Percentiles rank a stretch among this genome's conserved stretches.
phyloP scores from a whole-genome alignment of 2,113 vertebrate genomes.

The Brachypteracias leptosomus region DNA sequence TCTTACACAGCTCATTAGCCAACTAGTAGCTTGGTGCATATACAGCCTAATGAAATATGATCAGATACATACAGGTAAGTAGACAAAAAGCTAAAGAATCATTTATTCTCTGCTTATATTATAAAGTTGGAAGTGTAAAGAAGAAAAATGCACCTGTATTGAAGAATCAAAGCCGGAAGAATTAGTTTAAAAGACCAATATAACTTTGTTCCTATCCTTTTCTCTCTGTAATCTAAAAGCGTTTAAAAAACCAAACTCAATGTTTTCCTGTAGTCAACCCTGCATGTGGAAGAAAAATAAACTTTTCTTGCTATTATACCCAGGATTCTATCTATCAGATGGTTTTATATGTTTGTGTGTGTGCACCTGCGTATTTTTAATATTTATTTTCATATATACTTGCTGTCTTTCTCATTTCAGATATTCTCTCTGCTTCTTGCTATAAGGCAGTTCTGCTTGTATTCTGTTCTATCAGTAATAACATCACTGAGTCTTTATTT shows the following conservation, averaged over 20 bases:
- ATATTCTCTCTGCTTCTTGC: not conserved
- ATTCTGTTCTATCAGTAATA: not conserved
- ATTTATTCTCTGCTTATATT: not conserved
- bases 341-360: accelerated
- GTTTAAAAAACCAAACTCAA: not conserved
- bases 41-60: not conserved
- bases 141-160: not conserved
- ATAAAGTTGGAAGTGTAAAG: not conserved
- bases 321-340: not conserved
- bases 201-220: not conserved
- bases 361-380: not conserved
- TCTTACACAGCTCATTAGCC: not conserved
- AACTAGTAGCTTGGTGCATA: not conserved
- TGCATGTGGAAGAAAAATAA: not conserved
- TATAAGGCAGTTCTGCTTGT: not conserved
- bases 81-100: not conserved
- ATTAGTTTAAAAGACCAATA: not conserved
- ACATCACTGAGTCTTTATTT: not conserved
- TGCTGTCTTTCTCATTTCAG: not conserved
- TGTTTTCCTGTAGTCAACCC: not conserved
- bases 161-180: not conserved
- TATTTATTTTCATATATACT: not conserved
- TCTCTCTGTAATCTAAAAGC: not conserved
- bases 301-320: not conserved
- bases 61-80: not conserved